phyloP scores from a whole-genome alignment of 2,888 invertebrate genomes.

The Aphidius colemani region DNA sequence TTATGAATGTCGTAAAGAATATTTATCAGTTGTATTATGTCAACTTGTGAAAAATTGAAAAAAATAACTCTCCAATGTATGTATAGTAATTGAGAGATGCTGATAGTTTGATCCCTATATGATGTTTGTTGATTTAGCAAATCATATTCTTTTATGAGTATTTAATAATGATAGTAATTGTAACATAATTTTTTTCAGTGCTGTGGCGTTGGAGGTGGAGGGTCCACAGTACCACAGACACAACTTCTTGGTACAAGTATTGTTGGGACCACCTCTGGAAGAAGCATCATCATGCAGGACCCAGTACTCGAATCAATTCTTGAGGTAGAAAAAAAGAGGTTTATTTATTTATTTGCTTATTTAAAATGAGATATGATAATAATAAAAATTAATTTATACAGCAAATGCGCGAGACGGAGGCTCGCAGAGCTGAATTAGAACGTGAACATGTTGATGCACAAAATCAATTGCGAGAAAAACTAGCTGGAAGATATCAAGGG shows the following conservation, averaged over 20 bases:
- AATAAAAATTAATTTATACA: conserved; percentile 46
- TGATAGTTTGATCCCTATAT: no score
- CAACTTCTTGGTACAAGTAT: conserved; percentile 56
- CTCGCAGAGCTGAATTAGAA: conserved; percentile 76
- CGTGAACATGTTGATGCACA: conserved; percentile 79
- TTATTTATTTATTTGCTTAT: background rate
- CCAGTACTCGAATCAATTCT: conserved; percentile 56
- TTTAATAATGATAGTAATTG: no score
- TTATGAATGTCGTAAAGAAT: background rate
- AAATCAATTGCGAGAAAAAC: conserved; percentile 67
- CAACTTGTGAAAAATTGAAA: no score
- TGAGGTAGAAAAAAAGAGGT: conserved; percentile 46
- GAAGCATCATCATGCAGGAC: conserved; percentile 57
- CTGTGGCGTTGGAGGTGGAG: conserved; percentile 60
- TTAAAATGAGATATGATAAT: background rate
- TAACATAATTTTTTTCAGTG: conserved; percentile 46
- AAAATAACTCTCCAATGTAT: no score
- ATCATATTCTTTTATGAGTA: background rate
- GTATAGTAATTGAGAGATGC: no score
- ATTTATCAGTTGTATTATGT: no score
- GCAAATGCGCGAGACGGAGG: conserved; percentile 80
- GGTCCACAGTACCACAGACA: conserved; percentile 58
- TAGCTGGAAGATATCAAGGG: conserved; percentile 64
- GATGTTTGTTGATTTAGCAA: background rate
- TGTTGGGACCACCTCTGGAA: conserved; percentile 53